Conservation (phyloP, 2,113 vertebrate species). For the Gopherus evgoodei region DNA sequence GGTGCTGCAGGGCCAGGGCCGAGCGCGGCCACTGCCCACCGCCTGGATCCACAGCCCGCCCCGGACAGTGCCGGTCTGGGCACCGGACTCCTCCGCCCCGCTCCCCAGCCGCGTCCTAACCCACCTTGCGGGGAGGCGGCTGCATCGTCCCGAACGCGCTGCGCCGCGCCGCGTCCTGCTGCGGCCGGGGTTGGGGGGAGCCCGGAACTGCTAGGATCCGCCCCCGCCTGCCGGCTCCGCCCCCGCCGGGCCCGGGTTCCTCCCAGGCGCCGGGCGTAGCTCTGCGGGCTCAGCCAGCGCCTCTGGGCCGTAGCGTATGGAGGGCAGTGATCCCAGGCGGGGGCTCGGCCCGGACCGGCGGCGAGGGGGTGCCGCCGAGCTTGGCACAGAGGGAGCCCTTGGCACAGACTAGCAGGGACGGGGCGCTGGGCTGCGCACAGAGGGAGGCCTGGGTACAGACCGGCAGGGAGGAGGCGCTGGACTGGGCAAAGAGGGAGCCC, state of each 20-base stretch:
- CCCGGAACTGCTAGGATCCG: not conserved
- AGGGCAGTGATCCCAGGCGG: fast-evolving
- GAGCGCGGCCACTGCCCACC: too few relatives aligned
- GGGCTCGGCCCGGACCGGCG: too few relatives aligned
- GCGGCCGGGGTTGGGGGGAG: not conserved
- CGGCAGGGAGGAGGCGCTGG: fast-evolving
- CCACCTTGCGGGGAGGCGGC: constrained; percentile 83
- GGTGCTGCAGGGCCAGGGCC: not conserved
- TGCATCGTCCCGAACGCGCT: constrained; percentile 67
- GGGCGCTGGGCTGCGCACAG: fast-evolving
- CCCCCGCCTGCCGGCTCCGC: not conserved
- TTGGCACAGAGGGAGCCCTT: fast-evolving
- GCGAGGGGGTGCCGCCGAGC: not conserved
- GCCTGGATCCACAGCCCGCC: not conserved
- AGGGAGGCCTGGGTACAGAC: fast-evolving
- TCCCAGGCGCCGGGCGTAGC: not conserved
- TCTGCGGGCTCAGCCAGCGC: not conserved
- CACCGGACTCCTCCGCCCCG: not conserved
- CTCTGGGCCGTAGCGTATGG: fast-evolving
- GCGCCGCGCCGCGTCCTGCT: not conserved
- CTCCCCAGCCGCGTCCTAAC: not conserved
- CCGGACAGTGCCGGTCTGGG: not conserved
- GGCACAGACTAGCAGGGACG: not conserved
- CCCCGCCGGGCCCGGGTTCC: fast-evolving
- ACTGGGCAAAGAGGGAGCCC: fast-evolving